Base-by-base conservation (phyloP, 2,113 vertebrate genomes). In the Columbina picui region DNA sequence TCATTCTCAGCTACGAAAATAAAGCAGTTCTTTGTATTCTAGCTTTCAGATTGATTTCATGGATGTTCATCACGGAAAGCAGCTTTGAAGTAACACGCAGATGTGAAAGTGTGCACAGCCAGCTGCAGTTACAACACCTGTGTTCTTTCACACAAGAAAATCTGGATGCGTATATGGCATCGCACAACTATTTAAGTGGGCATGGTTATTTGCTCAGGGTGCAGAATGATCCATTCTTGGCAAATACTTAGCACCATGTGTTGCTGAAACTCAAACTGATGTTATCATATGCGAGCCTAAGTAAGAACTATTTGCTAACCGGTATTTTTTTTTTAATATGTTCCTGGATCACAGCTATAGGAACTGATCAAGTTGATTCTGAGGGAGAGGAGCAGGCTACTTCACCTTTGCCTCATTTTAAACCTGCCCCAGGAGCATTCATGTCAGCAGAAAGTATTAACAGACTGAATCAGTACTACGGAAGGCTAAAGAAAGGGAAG, bases 71-170 rank as follows among this genome's bases (percentile, higher is more conserved):
- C 76, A 83, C 4, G 26, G 94, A 97, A 90, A 69, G 53, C 5
- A 29, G 79, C 83, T 43, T 87, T 93, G 88, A 84, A 97, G 59
- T 64, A 83, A 97, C 88, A 93, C 23, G 7, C 75, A 97, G 39
- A 96, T 83, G 93, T 91, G 81, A 94, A 82, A 91, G 26, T 92
- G 39, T 55, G 60, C 82, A 80, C 14, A 90, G 76, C 84, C 96
- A 97, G 97, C 95, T 98, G 93, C 76, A 95, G 87, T 88, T 89
- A 84, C 87, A 97, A 87, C 96, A 97, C 94, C 94, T 96, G 96
- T 77, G 91, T 88, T 96, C 75, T 95, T 97, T 97, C 97, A 97
- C 81, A 85, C 82, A 96, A 92, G 81, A 97, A 97, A 98, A 96
- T 86, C 83, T 91, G 68, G 80, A 94, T 88, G 71, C 9, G 8